These are phyloP conservation scores for Panthera leo DNA, from an alignment of 2,113 vertebrate genomes.

Conservation along the genomic window DNA sequence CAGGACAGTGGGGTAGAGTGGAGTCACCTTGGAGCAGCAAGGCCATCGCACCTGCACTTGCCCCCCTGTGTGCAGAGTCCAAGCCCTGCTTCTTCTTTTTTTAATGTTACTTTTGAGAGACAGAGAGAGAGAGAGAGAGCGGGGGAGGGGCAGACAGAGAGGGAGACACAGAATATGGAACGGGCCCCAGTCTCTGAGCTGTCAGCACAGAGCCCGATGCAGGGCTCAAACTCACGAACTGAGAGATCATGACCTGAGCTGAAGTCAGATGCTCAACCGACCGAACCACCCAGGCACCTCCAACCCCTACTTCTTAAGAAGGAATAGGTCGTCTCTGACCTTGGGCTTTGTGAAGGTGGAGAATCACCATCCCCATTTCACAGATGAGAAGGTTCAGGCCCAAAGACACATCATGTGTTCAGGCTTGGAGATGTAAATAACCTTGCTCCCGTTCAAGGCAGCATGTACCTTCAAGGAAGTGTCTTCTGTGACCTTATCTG, in stretches of 20 bases:
- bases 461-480: background rate
- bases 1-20: accelerated
- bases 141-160: no score
- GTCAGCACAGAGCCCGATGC: no score
- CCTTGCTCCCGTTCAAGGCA: background rate
- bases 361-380: background rate
- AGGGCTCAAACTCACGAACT: no score
- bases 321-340: background rate
- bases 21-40: background rate
- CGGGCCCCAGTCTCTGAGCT: no score
- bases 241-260: no score
- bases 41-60: background rate
- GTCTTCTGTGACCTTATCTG: background rate
- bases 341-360: background rate
- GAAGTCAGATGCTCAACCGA: no score
- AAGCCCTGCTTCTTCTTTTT: background rate
- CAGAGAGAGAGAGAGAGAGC: no score
- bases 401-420: background rate
- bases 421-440: background rate
- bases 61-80: background rate
- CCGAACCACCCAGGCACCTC: no score
- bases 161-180: no score
- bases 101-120: no score
- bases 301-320: background rate
- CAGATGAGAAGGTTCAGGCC: background rate